A percentile compares a stretch with the other conserved stretches of the same genome.
These are phyloP conservation scores for Oxystoma pomonae DNA, from an alignment of 2,888 invertebrate genomes.

Conservation along the genomic window DNA sequence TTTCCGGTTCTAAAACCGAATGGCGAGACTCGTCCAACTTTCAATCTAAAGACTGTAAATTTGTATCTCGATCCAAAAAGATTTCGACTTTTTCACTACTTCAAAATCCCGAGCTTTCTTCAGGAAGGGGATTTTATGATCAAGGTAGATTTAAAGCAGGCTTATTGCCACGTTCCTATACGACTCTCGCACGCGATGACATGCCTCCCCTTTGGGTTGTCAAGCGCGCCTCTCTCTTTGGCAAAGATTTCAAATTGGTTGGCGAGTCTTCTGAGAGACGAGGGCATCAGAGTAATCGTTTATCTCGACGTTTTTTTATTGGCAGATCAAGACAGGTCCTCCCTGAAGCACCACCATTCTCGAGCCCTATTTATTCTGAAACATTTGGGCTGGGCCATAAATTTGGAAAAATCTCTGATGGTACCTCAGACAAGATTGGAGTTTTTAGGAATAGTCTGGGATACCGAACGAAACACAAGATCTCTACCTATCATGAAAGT, in stretches of 20 bases:
- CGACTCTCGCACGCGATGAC: constrained; percentile 12
- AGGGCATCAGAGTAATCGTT: constrained; percentile 24
- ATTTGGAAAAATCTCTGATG: constrained; percentile 15
- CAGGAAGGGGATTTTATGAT: constrained; percentile 21
- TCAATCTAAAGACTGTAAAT: constrained; percentile 18
- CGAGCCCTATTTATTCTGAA: constrained; percentile 7
- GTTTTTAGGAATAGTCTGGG: constrained; percentile 20
- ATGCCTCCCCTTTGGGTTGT: constrained; percentile 23
- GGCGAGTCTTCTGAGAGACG: constrained; percentile 22
- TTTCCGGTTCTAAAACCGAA: constrained; percentile 20
- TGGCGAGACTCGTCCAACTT: constrained; percentile 15
- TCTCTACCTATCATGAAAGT: constrained; percentile 10
- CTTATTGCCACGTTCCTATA: constrained; percentile 26
- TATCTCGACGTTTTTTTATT: constrained; percentile 30
- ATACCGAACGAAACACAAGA: constrained; percentile 11
- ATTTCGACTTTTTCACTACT: constrained; percentile 22
- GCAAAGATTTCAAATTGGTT: constrained; percentile 30
- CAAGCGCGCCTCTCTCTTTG: constrained; percentile 26
- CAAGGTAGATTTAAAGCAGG: constrained; percentile 26
- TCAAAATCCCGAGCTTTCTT: constrained; percentile 24
- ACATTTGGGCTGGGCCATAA: constrained; percentile 14
- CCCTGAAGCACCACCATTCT: constrained; percentile 1
- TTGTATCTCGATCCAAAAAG: constrained; percentile 19
- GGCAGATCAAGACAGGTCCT: constrained; percentile 8
- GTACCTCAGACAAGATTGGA: constrained; percentile 5